These are phyloP conservation scores for Himalopsyche japonica DNA, from an alignment of 2,888 invertebrate genomes.

Conservation along the genomic window DNA sequence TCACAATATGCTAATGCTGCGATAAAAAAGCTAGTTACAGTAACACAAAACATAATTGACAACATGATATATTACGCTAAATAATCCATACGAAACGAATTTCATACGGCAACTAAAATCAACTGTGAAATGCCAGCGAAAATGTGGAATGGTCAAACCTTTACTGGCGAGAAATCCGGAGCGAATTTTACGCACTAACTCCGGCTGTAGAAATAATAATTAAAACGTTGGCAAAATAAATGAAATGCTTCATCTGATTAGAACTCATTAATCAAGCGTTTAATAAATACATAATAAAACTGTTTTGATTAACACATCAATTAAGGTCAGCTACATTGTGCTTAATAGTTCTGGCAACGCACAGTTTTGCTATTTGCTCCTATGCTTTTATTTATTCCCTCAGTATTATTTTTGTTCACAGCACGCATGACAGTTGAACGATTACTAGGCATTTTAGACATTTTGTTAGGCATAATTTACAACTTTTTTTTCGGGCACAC, in stretches of 20 bases:
- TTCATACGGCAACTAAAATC: background rate
- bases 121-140: background rate
- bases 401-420: background rate
- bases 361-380: background rate
- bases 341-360: background rate
- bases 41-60: too few relatives aligned
- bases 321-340: conserved; percentile 21
- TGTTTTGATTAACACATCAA: conserved; percentile 22
- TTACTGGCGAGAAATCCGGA: background rate
- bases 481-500: too few relatives aligned
- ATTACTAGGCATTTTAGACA: background rate
- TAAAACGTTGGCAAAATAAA: background rate
- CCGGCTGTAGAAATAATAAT: background rate
- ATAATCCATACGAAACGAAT: too few relatives aligned
- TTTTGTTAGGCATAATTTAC: too few relatives aligned
- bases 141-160: background rate
- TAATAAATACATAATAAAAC: conserved; percentile 33
- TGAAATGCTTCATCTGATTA: background rate
- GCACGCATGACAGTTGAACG: background rate
- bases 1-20: too few relatives aligned
- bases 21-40: too few relatives aligned
- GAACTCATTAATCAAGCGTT: conserved; percentile 23
- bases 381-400: background rate
- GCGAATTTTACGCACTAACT: background rate
- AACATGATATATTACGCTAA: too few relatives aligned